phyloP scores from a whole-genome alignment of 2,113 vertebrate species.

The Nycticryphes semicollaris region DNA sequence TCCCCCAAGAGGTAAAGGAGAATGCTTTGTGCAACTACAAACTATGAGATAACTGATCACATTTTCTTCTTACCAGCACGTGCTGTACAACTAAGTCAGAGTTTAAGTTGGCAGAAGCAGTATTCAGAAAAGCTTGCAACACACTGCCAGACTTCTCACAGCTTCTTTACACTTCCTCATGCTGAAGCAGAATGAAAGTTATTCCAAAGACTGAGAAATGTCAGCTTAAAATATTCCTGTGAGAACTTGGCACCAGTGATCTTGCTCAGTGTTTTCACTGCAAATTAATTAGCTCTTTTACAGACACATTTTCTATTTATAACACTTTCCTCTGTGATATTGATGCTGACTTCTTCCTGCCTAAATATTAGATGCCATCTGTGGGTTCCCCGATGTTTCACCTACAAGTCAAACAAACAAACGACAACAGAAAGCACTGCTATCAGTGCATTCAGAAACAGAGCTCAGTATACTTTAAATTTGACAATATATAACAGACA shows the following conservation, averaged over 20 bases:
- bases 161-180: neutral
- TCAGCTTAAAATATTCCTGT: constrained; percentile 22
- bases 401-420: constrained; percentile 58
- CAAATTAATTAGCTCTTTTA: constrained; percentile 58
- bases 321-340: neutral
- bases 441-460: neutral
- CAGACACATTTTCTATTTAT: constrained; percentile 63
- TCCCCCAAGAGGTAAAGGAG: neutral
- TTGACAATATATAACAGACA: neutral
- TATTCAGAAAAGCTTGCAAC: neutral
- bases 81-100: neutral
- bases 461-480: neutral
- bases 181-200: neutral
- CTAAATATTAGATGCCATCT: constrained; percentile 37
- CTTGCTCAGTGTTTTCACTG: constrained; percentile 11
- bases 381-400: constrained; percentile 27
- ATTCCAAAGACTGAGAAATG: neutral
- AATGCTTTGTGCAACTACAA: neutral
- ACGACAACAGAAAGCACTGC: constrained; percentile 12
- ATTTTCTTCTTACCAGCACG: neutral
- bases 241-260: neutral
- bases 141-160: neutral
- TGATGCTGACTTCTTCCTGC: constrained; percentile 8
- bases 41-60: accelerated
- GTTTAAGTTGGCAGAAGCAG: neutral